Evolutionary conservation across 2,888 invertebrate genomes (phyloP).

Genomic region (Rambutsinella grinnellia): DNA sequence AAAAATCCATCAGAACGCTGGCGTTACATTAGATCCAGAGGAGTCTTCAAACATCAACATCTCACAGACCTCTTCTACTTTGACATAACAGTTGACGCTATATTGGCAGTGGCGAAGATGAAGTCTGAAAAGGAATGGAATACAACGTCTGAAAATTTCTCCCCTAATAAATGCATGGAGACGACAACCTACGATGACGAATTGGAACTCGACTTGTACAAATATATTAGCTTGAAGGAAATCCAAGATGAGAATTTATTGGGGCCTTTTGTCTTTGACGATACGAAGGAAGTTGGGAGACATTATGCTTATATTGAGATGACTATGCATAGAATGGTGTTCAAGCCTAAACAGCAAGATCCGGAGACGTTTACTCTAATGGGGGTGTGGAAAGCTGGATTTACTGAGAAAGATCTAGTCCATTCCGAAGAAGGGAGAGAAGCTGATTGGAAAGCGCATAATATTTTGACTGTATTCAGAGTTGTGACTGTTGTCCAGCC

Average conservation of each 20-base stretch:
- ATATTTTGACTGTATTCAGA: constrained; percentile 9
- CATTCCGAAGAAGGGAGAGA: not conserved
- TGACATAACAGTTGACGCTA: not conserved
- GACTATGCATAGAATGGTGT: not conserved
- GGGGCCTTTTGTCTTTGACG: not conserved
- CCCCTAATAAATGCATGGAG: not conserved
- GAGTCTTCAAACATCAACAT: not conserved
- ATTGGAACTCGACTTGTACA: not conserved
- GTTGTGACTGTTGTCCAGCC: constrained; percentile 73
- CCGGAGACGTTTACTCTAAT: not conserved
- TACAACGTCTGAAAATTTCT: no score
- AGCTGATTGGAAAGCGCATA: not conserved
- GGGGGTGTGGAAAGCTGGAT: not conserved
- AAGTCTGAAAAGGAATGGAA: not conserved
- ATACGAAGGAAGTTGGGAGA: not conserved
- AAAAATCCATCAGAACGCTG: not conserved
- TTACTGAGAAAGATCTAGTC: not conserved
- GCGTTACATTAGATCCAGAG: not conserved
- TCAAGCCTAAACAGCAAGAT: not conserved
- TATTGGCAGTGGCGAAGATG: not conserved
- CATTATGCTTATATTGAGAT: not conserved
- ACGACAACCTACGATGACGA: not conserved
- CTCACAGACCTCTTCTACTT: not conserved
- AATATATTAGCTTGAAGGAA: not conserved
- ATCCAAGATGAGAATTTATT: not conserved